Conservation (phyloP, 2,113 vertebrate genomes). For the Barnardius zonarius region DNA sequence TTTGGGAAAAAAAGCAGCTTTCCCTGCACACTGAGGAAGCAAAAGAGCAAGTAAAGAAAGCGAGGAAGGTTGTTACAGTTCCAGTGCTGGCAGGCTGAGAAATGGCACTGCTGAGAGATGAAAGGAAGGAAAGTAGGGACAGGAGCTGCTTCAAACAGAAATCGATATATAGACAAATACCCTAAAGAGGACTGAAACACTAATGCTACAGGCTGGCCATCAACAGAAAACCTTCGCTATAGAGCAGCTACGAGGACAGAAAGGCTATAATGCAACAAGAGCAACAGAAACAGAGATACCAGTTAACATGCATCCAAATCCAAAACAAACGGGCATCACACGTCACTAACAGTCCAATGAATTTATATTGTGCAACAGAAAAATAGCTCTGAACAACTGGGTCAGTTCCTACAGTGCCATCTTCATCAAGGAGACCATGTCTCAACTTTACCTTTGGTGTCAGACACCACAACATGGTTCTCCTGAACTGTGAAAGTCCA, state of each 20-base stretch:
- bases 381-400: background rate
- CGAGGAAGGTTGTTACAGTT: slow-evolving; percentile 54
- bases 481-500: background rate
- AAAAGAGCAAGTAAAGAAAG: slow-evolving; percentile 73
- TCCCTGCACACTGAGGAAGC: slow-evolving; percentile 74
- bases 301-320: slow-evolving; percentile 74
- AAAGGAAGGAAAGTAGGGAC: slow-evolving; percentile 68
- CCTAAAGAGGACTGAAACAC: slow-evolving; percentile 71
- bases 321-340: slow-evolving; percentile 38
- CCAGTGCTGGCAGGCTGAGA: slow-evolving; percentile 67
- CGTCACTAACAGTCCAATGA: background rate
- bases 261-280: slow-evolving; percentile 52
- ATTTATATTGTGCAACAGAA: background rate
- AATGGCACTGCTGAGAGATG: slow-evolving; percentile 67
- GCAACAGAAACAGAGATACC: slow-evolving; percentile 70
- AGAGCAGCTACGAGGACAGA: slow-evolving; percentile 59
- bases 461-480: background rate
- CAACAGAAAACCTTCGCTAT: slow-evolving; percentile 61
- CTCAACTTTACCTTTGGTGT: background rate
- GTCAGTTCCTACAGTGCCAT: background rate
- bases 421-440: background rate
- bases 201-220: slow-evolving; percentile 60
- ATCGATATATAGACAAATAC: slow-evolving; percentile 67
- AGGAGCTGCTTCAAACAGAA: slow-evolving; percentile 74
- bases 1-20: slow-evolving; percentile 46